Evolutionary conservation across 2,797 vertebrate genomes (phyloP).

Genomic region (Hyperoplus lanceolatus): DNA sequence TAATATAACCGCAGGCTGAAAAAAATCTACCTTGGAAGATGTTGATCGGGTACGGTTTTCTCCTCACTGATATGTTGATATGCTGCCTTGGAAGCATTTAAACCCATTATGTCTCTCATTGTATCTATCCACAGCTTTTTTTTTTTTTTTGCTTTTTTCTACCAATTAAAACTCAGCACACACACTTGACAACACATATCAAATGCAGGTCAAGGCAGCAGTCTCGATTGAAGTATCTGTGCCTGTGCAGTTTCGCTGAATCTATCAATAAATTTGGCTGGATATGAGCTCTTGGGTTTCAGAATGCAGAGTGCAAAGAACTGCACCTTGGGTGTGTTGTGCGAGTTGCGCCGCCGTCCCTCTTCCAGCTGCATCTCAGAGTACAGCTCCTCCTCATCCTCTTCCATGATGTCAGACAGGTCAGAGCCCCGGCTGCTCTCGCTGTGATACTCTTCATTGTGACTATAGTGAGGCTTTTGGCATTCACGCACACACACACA

Average conservation of each 20-base stretch:
- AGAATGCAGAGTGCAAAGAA: slow-evolving; percentile 75
- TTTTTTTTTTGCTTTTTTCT: neutral
- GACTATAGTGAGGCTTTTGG: slow-evolving; percentile 92
- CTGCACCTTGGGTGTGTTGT: slow-evolving; percentile 93
- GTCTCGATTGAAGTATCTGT: slow-evolving; percentile 78
- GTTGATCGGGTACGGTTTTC: neutral
- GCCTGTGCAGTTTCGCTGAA: slow-evolving; percentile 71
- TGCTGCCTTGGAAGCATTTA: neutral
- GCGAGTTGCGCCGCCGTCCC: slow-evolving; percentile 91
- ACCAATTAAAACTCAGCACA: slow-evolving; percentile 64
- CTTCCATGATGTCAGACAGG: slow-evolving; percentile 98
- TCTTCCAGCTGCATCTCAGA: slow-evolving; percentile 98
- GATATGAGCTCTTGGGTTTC: slow-evolving; percentile 58
- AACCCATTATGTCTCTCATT: neutral
- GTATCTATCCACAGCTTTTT: neutral
- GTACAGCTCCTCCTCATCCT: slow-evolving; percentile 98
- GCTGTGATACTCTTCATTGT: slow-evolving; percentile 94
- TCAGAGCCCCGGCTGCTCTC: slow-evolving; percentile 98
- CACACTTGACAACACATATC: slow-evolving; percentile 57
- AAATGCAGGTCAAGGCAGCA: slow-evolving; percentile 72
- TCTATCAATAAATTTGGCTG: slow-evolving; percentile 55
- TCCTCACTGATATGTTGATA: neutral
- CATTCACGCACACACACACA: slow-evolving; percentile 76
- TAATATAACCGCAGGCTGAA: too few species aligned
- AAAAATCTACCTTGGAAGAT: neutral